Conservation (phyloP, 2,113 vertebrate species). For the Pleuronectes platessa region DNA sequence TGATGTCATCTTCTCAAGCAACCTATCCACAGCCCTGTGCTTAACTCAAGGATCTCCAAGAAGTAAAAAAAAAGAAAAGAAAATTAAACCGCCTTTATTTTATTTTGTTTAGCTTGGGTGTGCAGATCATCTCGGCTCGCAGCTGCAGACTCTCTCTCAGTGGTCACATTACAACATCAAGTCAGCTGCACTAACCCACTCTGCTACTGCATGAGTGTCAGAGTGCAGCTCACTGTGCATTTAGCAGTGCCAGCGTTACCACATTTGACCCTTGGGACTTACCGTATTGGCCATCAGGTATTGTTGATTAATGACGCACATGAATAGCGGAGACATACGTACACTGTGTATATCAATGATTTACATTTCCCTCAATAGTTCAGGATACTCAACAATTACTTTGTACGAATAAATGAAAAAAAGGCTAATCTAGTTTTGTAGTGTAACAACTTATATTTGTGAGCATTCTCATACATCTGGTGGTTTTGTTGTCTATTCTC, state of each 20-base stretch:
- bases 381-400: too few relatives aligned
- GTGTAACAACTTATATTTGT: too few relatives aligned
- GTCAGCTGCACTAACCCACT: constrained; percentile 1
- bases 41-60: neutral
- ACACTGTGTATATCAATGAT: neutral
- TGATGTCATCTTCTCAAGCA: neutral
- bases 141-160: neutral
- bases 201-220: neutral
- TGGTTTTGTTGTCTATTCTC: too few relatives aligned
- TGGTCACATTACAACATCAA: neutral
- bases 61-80: too few relatives aligned
- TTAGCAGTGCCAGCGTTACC: neutral
- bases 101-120: neutral
- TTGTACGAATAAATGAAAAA: too few relatives aligned
- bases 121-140: neutral
- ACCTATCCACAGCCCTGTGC: neutral
- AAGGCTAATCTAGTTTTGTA: too few relatives aligned
- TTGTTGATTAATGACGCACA: neutral
- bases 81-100: too few relatives aligned
- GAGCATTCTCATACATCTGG: too few relatives aligned
- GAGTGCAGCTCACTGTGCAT: neutral
- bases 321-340: neutral
- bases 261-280: neutral
- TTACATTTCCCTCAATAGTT: neutral
- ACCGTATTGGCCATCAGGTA: neutral